A percentile compares a stretch with the other conserved stretches of the same genome.
These are phyloP conservation scores for Panthera uncia DNA, from an alignment of 2,113 vertebrate species.

Conservation along the genomic window DNA sequence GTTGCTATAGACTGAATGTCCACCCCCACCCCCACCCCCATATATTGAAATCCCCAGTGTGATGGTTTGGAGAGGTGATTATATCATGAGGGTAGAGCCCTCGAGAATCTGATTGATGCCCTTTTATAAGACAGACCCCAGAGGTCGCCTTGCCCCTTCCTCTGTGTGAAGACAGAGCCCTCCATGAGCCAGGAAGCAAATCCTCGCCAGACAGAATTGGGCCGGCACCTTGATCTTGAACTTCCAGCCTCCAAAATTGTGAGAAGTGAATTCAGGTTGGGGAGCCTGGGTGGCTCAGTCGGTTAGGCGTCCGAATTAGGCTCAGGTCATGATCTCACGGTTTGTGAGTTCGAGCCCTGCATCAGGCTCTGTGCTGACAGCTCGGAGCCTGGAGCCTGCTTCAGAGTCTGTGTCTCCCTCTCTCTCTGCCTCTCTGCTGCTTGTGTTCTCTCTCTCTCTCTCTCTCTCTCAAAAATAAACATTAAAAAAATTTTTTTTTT, in stretches of 20 bases:
- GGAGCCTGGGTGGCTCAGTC: not conserved
- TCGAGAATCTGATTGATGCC: not conserved
- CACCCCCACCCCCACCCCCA: accelerated
- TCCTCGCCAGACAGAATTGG: not conserved
- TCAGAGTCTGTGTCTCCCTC: not conserved
- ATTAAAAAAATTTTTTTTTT: no score
- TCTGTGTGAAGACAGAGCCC: not conserved
- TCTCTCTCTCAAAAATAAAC: no score
- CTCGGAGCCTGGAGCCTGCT: not conserved
- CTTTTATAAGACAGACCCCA: not conserved
- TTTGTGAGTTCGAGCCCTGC: not conserved
- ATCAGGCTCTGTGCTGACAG: not conserved
- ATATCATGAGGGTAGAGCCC: not conserved
- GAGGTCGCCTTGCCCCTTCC: not conserved
- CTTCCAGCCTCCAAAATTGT: not conserved
- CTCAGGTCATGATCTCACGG: not conserved
- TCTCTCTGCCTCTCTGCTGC: not conserved
- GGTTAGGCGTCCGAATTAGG: not conserved
- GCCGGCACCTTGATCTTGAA: not conserved
- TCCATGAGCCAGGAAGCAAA: not conserved
- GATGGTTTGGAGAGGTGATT: not conserved
- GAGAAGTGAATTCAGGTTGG: not conserved
- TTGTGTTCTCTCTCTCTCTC: not conserved
- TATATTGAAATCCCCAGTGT: not conserved
- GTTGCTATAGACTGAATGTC: not conserved